Percentiles rank a stretch among this genome's conserved stretches.
phyloP scores from a whole-genome alignment of 2,888 invertebrate genomes.

The Lomographa bimaculata region DNA sequence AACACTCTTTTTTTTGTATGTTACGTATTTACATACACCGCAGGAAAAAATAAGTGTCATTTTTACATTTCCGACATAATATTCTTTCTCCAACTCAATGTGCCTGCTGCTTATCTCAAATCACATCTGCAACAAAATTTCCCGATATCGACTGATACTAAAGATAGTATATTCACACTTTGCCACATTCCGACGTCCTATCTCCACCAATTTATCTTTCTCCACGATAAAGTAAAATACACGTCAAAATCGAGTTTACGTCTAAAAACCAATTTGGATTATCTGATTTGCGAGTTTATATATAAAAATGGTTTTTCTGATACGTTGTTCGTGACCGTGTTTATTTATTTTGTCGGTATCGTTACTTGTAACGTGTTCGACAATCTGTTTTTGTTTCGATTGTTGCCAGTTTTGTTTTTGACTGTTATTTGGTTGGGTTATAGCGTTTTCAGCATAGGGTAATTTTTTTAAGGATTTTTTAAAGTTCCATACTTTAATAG shows the following conservation, averaged over 20 bases:
- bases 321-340: conserved; percentile 37
- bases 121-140: conserved; percentile 26
- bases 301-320: conserved; percentile 54
- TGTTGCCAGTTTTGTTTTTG: no score
- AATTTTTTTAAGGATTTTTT: no score
- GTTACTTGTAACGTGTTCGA: background rate
- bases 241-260: conserved; percentile 79
- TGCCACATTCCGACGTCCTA: conserved; percentile 51
- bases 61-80: no score
- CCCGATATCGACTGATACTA: conserved; percentile 26
- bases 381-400: background rate
- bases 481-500: no score
- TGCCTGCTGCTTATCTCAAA: conserved; percentile 27
- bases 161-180: conserved; percentile 43
- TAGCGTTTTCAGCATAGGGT: no score
- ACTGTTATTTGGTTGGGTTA: no score
- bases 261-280: conserved; percentile 81
- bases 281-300: conserved; percentile 77
- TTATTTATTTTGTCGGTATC: conserved; percentile 39
- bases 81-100: no score
- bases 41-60: no score
- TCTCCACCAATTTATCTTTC: conserved; percentile 76
- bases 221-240: conserved; percentile 74
- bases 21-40: no score
- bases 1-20: no score